Evolutionary conservation across 2,888 invertebrate genomes (phyloP).

Genomic region (Aproaerema taeniolella): DNA sequence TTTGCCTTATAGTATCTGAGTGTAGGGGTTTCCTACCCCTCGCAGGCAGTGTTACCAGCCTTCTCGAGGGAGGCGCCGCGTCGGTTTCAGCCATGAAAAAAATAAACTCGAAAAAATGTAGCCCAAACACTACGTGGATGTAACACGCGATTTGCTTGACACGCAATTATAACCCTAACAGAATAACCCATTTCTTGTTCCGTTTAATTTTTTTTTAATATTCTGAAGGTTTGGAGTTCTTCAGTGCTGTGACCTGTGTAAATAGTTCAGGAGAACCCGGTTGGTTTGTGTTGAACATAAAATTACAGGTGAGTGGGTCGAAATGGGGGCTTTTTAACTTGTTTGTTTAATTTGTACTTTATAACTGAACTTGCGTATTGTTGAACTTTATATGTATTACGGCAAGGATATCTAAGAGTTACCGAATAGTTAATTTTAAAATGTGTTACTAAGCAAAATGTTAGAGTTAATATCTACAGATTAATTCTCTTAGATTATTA

Average conservation of each 20-base stretch:
- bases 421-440: too few relatives aligned
- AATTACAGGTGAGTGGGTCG: conserved; percentile 3
- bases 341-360: too few relatives aligned
- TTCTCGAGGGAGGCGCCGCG: conserved; percentile 32
- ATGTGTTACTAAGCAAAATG: too few relatives aligned
- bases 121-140: conserved; percentile 23
- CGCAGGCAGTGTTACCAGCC: conserved; percentile 46
- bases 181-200: too few relatives aligned
- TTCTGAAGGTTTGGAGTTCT: conserved; percentile 10
- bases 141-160: conserved; percentile 15
- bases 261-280: conserved; percentile 10
- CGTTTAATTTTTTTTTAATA: conserved; percentile 4
- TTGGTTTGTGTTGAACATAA: background rate
- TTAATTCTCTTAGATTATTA: too few relatives aligned
- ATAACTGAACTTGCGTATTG: too few relatives aligned
- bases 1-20: conserved; percentile 55
- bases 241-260: conserved; percentile 36
- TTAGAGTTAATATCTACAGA: too few relatives aligned
- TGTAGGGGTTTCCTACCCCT: conserved; percentile 58
- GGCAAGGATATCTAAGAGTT: too few relatives aligned
- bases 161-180: background rate
- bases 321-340: too few relatives aligned
- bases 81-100: conserved; percentile 23
- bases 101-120: conserved; percentile 61
- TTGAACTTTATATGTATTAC: too few relatives aligned